phyloP scores from a whole-genome alignment of 2,113 vertebrate genomes.

The Eonycteris spelaea region DNA sequence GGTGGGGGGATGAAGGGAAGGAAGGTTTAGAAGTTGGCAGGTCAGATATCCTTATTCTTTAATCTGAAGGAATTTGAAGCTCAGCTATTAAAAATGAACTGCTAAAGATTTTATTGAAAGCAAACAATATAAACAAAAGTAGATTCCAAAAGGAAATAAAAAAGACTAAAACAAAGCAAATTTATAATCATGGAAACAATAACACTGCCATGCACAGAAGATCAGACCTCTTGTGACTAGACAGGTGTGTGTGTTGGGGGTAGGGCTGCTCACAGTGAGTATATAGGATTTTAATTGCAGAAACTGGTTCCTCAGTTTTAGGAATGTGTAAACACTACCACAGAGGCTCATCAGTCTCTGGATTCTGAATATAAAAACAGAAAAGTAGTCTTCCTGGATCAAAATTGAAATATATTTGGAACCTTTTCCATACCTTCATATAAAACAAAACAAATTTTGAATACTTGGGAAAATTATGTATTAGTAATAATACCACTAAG shows the following conservation, averaged over 20 bases:
- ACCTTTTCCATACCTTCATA: background rate
- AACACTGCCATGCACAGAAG: constrained; percentile 63
- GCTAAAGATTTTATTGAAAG: background rate
- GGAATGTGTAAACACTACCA: background rate
- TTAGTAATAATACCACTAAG: background rate
- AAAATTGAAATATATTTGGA: background rate
- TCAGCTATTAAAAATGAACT: background rate
- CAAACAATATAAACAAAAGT: background rate
- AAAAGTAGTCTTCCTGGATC: background rate
- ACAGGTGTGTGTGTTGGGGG: background rate
- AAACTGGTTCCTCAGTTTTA: background rate
- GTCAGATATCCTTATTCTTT: background rate
- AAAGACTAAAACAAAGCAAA: constrained; percentile 46
- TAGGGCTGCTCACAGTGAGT: background rate
- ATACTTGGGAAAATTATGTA: background rate
- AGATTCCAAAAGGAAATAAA: constrained; percentile 33
- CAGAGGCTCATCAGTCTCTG: background rate
- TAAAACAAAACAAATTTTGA: constrained; percentile 14
- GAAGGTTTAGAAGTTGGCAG: background rate
- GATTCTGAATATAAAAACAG: background rate
- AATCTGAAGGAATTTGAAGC: background rate
- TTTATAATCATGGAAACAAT: background rate
- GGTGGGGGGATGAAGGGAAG: background rate
- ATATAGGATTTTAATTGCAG: constrained; percentile 1
- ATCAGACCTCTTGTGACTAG: constrained; percentile 56